A percentile compares a stretch with the other conserved stretches of the same genome.
These are phyloP conservation scores for Hystrix brachyura DNA, from an alignment of 2,113 vertebrate genomes.

Conservation along the genomic window DNA sequence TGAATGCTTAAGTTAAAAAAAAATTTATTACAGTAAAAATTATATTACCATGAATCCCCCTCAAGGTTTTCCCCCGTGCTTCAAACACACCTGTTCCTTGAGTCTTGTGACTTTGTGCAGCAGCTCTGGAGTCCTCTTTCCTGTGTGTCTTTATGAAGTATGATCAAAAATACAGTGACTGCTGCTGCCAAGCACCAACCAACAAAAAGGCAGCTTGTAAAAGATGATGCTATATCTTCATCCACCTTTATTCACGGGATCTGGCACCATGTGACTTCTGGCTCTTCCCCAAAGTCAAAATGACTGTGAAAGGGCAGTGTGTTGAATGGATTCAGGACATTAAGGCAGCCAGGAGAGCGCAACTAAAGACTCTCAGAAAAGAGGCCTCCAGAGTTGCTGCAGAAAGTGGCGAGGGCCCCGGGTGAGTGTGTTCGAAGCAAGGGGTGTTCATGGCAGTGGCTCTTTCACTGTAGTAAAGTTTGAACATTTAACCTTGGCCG, in stretches of 20 bases:
- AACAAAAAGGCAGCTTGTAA: background rate
- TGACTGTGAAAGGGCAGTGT: background rate
- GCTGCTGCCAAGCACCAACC: background rate
- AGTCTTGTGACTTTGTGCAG: background rate
- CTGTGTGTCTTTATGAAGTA: background rate
- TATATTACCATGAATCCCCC: background rate
- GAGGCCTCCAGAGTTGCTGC: background rate
- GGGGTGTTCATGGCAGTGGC: background rate
- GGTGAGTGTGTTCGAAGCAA: background rate
- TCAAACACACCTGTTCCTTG: background rate
- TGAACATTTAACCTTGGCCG: background rate
- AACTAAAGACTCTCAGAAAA: background rate
- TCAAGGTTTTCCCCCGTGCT: too few species aligned
- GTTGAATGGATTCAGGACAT: background rate
- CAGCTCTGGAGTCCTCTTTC: background rate
- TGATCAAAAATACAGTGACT: background rate
- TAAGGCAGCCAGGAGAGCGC: background rate
- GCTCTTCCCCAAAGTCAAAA: background rate
- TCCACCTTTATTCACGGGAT: background rate
- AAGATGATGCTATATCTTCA: background rate
- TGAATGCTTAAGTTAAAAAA: background rate
- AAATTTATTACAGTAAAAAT: background rate
- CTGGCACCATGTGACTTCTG: background rate
- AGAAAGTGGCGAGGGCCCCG: too few species aligned
- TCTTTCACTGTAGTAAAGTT: background rate